phyloP scores from a whole-genome alignment of 1,140 invertebrate species.

The Drosophila setifemur region DNA sequence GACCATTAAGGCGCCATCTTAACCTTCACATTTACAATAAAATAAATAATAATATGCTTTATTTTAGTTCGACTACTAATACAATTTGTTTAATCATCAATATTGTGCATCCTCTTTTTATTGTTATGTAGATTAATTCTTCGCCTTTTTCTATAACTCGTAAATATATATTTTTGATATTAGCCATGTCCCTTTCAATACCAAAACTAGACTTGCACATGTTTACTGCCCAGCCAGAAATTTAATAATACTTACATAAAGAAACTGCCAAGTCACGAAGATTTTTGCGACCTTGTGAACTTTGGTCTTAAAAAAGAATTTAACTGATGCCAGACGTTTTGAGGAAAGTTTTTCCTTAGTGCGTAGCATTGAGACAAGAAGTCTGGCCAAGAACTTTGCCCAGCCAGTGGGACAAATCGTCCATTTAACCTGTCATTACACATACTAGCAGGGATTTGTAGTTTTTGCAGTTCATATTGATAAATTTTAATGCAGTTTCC shows the following conservation, averaged over 20 bases:
- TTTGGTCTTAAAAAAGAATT: slow-evolving; percentile 64
- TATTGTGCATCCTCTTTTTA: too few species aligned
- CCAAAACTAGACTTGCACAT: too few species aligned
- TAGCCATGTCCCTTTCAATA: too few species aligned
- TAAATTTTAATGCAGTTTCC: background rate
- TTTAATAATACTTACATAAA: slow-evolving; percentile 47
- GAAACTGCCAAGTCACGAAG: slow-evolving; percentile 56
- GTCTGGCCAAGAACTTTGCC: slow-evolving; percentile 47
- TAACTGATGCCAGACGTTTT: slow-evolving; percentile 56
- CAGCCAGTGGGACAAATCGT: slow-evolving; percentile 44
- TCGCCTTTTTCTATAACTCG: too few species aligned
- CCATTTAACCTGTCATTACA: slow-evolving; percentile 44
- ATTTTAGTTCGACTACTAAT: too few species aligned
- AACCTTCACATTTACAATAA: too few species aligned
- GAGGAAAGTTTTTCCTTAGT: slow-evolving; percentile 53
- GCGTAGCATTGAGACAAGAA: slow-evolving; percentile 38
- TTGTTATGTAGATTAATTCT: too few species aligned
- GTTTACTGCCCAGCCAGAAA: background rate
- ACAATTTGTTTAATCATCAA: too few species aligned
- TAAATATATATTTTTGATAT: too few species aligned
- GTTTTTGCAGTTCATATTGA: background rate
- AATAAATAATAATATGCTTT: too few species aligned
- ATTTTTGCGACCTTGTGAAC: slow-evolving; percentile 67
- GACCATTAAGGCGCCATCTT: too few species aligned
- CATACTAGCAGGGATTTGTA: slow-evolving; percentile 3